A percentile compares a stretch with the other conserved stretches of the same genome.
Conservation (phyloP, 2,113 vertebrate species). For the Mola mola region DNA sequence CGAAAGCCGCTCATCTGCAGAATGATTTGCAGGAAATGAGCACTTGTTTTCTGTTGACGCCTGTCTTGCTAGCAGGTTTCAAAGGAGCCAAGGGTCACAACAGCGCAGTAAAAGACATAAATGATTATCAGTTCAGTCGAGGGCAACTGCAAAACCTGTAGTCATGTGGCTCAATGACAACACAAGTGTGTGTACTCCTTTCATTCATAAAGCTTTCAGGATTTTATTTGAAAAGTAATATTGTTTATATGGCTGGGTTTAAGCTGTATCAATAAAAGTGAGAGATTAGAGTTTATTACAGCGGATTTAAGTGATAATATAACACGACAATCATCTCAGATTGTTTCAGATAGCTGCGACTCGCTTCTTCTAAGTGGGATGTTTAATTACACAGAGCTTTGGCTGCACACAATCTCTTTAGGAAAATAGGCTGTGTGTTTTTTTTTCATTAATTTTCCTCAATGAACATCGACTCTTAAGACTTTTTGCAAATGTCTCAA, state of each 20-base stretch:
- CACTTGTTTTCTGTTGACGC: not conserved
- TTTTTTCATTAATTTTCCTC: too few relatives aligned
- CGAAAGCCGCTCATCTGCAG: not conserved
- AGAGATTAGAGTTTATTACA: not conserved
- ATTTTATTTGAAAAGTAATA: not conserved
- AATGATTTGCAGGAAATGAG: conserved; percentile 12
- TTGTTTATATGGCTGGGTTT: not conserved
- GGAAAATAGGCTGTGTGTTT: too few relatives aligned
- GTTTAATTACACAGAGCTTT: too few relatives aligned
- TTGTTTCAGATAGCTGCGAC: too few relatives aligned
- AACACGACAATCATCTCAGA: not conserved
- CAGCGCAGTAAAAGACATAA: not conserved
- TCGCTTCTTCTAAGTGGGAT: too few relatives aligned
- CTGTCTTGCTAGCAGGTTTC: not conserved
- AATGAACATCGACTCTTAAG: too few relatives aligned
- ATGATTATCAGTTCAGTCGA: not conserved
- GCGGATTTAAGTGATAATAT: not conserved
- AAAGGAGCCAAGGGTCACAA: not conserved
- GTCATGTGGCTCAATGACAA: not conserved
- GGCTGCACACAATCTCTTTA: too few relatives aligned
- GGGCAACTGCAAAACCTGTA: not conserved
- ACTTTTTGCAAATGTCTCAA: too few relatives aligned
- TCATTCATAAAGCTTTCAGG: conserved; percentile 3
- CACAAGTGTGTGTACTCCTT: not conserved
- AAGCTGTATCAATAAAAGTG: not conserved